These are phyloP conservation scores for Macrochelys suwanniensis DNA, from an alignment of 2,797 vertebrate genomes.

Conservation along the genomic window DNA sequence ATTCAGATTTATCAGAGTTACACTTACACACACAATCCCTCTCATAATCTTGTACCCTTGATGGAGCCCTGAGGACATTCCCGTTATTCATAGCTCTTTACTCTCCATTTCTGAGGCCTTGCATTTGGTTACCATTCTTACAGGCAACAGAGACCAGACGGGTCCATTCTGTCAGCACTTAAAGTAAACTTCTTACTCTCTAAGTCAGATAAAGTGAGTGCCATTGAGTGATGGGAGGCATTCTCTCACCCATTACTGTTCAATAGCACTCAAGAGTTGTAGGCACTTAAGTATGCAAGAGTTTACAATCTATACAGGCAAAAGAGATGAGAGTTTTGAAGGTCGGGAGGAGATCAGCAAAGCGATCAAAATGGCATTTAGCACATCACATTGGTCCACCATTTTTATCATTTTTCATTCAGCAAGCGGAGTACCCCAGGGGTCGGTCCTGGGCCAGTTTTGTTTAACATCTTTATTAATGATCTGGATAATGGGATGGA, in stretches of 20 bases:
- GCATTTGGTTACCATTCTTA: conserved; percentile 28
- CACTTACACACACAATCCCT: background rate
- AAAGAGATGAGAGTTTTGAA: conserved; percentile 57
- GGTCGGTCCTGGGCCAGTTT: too few species aligned
- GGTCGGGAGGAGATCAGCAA: conserved; percentile 56
- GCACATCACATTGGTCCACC: conserved; percentile 16
- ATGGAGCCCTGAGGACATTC: too few species aligned
- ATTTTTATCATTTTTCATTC: background rate
- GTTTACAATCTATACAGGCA: conserved; percentile 37
- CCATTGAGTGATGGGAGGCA: background rate
- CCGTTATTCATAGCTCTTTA: background rate
- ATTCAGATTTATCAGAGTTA: background rate
- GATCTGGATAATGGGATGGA: too few species aligned
- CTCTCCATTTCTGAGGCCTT: background rate
- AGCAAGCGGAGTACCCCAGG: too few species aligned
- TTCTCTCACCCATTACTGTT: background rate
- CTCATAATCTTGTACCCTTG: background rate
- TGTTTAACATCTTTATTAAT: too few species aligned
- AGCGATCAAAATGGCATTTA: conserved; percentile 16
- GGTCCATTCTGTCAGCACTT: background rate
- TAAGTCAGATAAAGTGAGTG: conserved; percentile 46
- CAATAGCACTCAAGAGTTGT: conserved; percentile 34
- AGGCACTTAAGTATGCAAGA: conserved; percentile 45
- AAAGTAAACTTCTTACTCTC: conserved; percentile 55
- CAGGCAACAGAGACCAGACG: conserved; percentile 37